Evolutionary conservation across 2,888 invertebrate genomes (phyloP), one percentile per base, ranked within the genome.

Genomic region (Hypomecis punctinalis): DNA sequence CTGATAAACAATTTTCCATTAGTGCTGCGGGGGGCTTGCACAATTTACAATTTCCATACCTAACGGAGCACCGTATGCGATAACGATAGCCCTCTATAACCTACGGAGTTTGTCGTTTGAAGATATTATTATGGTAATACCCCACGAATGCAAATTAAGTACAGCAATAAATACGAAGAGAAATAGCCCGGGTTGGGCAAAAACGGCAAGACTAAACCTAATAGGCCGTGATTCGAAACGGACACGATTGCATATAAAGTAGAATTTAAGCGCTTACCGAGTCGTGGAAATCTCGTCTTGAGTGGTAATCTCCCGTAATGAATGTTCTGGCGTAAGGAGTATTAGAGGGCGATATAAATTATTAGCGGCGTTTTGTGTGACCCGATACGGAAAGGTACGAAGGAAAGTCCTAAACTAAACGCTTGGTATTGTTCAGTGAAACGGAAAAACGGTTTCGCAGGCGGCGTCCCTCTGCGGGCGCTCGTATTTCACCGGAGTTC

Each of bases 401-500:
- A 59, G 49, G 54, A 79, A 82, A 83, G 83, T 84, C 81, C 85
- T 83, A 85, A 87, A 85, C 86, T 85, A 86, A 89, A 85, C 82
- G 84, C 77, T 82, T 77, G 86, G 82, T 80, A 85, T 90, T 91
- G 89, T 91, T 89, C 88, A 83, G 83, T 73, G 86, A 82, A 80
- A 86, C 86, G 90, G 90, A 90, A 91, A 92, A 91, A 88, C 85
- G 86, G 84, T 89, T 88, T 89, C 84, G 82, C 84, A 85, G 84
- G 84, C 84, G 85, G 82, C 83, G 81, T 86, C 87, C 88, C 86
- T 83, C 81, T 79, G 84, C 83, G 86, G 85, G 83, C 83, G 88
- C 85, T 88, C 91, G 90, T 93, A 93, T 92, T 91, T 91, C 88
- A 91, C 85, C 85, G 75, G 83, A 84, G 91, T 90, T 91, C 91